Base-by-base conservation (phyloP, 2,888 invertebrate genomes). In the Xanthia icteritia region DNA sequence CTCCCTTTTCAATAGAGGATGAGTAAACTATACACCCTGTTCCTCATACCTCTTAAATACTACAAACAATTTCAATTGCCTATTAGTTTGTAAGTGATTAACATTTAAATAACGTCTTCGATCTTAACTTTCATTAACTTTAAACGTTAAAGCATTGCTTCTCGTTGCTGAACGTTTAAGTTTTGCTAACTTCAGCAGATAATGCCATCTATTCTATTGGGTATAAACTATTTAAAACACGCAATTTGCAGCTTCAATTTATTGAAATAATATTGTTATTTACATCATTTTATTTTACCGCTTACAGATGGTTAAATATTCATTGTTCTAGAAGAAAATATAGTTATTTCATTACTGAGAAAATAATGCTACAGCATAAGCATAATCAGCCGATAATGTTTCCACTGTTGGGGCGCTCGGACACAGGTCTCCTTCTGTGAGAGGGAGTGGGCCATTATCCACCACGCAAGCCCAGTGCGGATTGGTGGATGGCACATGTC, bases 1-100 rank as follows among this genome's bases (percentile, higher is more conserved):
- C 39, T 39, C 39, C 9, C 39, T 39, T 39, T 39, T 39, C 39
- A 6, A 39, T 39, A 39, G 6, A 39, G 39, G 39, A 9, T 39
- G 39, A 39, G 39, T 8, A 0, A 39, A 9, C 39, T 39, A 0
- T 39, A 39, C 9, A 9, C 39, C 39, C 9, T 39, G 9, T 9
- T 39, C 39, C 39, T 39, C 9, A 39, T 39, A 39, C 39, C 39
- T 39, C 39, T 39, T 0, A 39, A 39, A 39, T 1, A 39, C 39
- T 39, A 39, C 13, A 31, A 31, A 23, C 13, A 48, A 31, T 48
- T 66, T 74, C 39, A 77, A 69, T 77, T 45, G 13, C 45, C 72
- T 15, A 39, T 27, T 69, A 65, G 64, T 82, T 76, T 69, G 56
- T 58, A 63, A 58, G 61, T 74, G 76, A 77, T 81, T 76, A 70